Conservation (phyloP, 2,888 invertebrate species). For the Ashinkailepas kermadecensis region DNA sequence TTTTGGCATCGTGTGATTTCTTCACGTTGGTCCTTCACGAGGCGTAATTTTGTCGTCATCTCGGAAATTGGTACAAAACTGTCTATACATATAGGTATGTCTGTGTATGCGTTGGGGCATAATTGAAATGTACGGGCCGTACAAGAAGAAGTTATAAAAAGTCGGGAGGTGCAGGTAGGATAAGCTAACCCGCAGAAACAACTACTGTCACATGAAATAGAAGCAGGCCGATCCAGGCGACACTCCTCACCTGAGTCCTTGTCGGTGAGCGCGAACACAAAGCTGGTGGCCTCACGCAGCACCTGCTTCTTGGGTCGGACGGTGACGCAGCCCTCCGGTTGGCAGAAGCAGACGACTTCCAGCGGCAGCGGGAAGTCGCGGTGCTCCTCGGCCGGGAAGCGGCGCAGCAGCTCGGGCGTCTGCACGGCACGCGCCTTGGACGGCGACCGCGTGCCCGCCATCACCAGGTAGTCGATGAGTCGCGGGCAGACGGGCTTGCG, state of each 20-base stretch:
- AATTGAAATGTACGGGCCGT: too few relatives aligned
- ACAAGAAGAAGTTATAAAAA: too few relatives aligned
- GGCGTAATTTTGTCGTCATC: too few relatives aligned
- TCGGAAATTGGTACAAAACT: too few relatives aligned
- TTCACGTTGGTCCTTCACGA: too few relatives aligned
- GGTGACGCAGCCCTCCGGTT: constrained; percentile 90
- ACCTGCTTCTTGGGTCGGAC: constrained; percentile 79
- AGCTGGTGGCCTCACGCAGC: constrained; percentile 84
- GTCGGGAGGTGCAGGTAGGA: too few relatives aligned
- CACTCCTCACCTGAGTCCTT: constrained; percentile 78
- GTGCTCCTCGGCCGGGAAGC: constrained; percentile 94
- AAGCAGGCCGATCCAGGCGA: too few relatives aligned
- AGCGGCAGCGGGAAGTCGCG: constrained; percentile 93
- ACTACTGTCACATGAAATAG: too few relatives aligned
- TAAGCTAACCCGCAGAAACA: too few relatives aligned
- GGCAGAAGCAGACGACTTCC: constrained; percentile 99
- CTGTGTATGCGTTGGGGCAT: too few relatives aligned
- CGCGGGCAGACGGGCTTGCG: constrained; percentile 49
- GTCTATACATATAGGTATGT: too few relatives aligned
- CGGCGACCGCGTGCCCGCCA: constrained; percentile 80
- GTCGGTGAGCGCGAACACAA: constrained; percentile 96
- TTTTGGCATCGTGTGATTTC: too few relatives aligned
- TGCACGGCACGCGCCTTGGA: constrained; percentile 50
- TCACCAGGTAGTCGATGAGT: constrained; percentile 82
- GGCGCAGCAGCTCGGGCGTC: constrained; percentile 86